These are phyloP conservation scores for Miniopterus natalensis DNA, from an alignment of 2,113 vertebrate genomes.

Conservation along the genomic window DNA sequence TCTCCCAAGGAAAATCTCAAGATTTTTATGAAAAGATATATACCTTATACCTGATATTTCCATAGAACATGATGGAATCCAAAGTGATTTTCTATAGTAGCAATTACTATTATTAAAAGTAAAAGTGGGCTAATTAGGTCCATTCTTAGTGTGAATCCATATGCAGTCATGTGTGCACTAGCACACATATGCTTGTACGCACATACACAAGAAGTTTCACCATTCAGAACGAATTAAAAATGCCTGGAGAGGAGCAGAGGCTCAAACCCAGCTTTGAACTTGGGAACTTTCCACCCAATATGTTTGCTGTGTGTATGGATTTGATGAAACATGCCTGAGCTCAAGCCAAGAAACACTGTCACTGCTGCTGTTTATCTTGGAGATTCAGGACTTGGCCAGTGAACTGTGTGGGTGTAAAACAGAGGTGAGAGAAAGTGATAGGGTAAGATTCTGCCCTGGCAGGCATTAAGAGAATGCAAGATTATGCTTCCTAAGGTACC, in stretches of 20 bases:
- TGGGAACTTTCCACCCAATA: neutral
- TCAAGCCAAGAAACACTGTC: neutral
- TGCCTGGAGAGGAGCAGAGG: neutral
- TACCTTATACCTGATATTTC: neutral
- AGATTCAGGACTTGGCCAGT: slow-evolving; percentile 32
- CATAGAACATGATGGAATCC: neutral
- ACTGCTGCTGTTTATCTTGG: slow-evolving; percentile 4
- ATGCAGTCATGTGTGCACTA: neutral
- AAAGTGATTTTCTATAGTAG: neutral
- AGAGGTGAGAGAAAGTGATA: neutral
- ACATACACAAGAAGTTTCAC: neutral
- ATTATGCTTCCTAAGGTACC: neutral
- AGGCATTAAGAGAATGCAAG: neutral
- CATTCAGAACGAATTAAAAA: slow-evolving; percentile 8
- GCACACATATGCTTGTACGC: neutral
- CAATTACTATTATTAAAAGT: slow-evolving; percentile 17
- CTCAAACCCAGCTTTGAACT: slow-evolving; percentile 32
- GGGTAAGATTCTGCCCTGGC: neutral
- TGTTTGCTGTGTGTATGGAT: neutral
- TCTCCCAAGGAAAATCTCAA: neutral
- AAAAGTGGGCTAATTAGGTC: neutral
- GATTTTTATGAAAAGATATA: neutral
- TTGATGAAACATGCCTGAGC: neutral
- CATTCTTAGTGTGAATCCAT: neutral
- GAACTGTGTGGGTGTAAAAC: slow-evolving; percentile 40